These are phyloP conservation scores for Dinothrombium tinctorium DNA, from an alignment of 1,140 invertebrate species.

Conservation along the genomic window DNA sequence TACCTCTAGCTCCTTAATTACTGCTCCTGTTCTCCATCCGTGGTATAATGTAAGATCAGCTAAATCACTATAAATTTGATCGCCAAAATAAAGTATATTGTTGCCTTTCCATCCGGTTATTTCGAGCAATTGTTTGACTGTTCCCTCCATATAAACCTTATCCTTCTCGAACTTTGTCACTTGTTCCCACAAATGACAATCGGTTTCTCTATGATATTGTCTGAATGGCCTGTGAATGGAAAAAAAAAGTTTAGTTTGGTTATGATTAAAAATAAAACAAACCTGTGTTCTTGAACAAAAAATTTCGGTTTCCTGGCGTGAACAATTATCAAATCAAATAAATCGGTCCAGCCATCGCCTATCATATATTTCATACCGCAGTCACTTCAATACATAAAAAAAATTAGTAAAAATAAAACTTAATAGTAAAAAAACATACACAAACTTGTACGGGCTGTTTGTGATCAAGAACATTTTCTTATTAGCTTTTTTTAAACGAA, in stretches of 20 bases:
- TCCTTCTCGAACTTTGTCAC: slow-evolving; percentile 66
- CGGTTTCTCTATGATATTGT: slow-evolving; percentile 51
- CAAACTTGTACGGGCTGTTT: slow-evolving; percentile 86
- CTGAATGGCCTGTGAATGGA: slow-evolving; percentile 43
- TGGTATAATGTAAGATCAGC: slow-evolving; percentile 86
- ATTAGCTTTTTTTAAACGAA: slow-evolving; percentile 38
- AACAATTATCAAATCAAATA: slow-evolving; percentile 83
- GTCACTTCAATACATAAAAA: slow-evolving; percentile 35
- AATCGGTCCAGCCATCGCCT: slow-evolving; percentile 63
- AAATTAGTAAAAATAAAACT: background rate
- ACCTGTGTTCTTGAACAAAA: slow-evolving; percentile 56
- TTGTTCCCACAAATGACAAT: slow-evolving; percentile 67
- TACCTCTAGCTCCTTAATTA: slow-evolving; percentile 64
- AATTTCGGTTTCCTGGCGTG: slow-evolving; percentile 85
- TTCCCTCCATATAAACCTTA: slow-evolving; percentile 79
- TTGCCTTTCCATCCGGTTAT: slow-evolving; percentile 76
- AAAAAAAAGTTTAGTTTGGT: background rate
- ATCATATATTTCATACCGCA: slow-evolving; percentile 71
- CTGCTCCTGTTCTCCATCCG: slow-evolving; percentile 93
- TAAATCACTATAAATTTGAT: slow-evolving; percentile 90
- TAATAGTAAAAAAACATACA: slow-evolving; percentile 39
- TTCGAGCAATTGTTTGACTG: slow-evolving; percentile 64
- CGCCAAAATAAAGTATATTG: slow-evolving; percentile 84
- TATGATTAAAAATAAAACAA: background rate
- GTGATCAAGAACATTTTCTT: slow-evolving; percentile 90